Base-by-base conservation (phyloP, 2,797 vertebrate genomes). In the Spondyliosoma cantharus region DNA sequence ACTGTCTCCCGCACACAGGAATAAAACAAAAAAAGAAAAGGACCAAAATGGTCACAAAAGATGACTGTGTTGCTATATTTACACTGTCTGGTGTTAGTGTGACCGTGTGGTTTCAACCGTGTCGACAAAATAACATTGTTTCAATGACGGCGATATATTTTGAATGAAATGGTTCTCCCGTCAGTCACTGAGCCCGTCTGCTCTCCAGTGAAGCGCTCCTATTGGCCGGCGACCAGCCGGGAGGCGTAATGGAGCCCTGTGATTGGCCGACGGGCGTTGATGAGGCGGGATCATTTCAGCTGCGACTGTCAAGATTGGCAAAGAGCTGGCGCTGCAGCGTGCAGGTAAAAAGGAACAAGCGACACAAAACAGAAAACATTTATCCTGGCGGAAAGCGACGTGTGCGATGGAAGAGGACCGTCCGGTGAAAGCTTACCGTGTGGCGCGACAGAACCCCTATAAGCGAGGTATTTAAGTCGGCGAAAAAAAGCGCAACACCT, bases 271-370 rank as follows among this genome's bases (percentile, higher is more conserved):
- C 0, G 29, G 42, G 50, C 0, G 58, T 19, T 1, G 3, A 69
- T 43, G 77, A 76, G 95, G 95, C 89, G 95, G 95, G 93, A 87
- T 7, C 61, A 82, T 17, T 45, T 53, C 72, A 53, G 78, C 81
- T 83, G 85, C 81, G 90, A 92, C 93, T 94, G 94, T 95, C 95
- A 95, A 94, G 93, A 94, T 93, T 93, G 91, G 93, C 87, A 89
- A 90, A 84, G 83, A 83, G 89, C 91, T 93, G 89, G 85, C 82
- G 89, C 81, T 87, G 91, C 88, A 88, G 84, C 81, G 82, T 88
- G 91, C 94, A 96, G 95, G 95, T 95, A 94, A 93, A 76, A 94
- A 86, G 83, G 86, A 92, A 59, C 83, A 74, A 79, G 87, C 88
- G 85, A 92, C 89, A 84, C 52, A 79, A 71, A 82, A 82, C 70